phyloP scores from a whole-genome alignment of 2,113 vertebrate genomes.

The Pteropus alecto region DNA sequence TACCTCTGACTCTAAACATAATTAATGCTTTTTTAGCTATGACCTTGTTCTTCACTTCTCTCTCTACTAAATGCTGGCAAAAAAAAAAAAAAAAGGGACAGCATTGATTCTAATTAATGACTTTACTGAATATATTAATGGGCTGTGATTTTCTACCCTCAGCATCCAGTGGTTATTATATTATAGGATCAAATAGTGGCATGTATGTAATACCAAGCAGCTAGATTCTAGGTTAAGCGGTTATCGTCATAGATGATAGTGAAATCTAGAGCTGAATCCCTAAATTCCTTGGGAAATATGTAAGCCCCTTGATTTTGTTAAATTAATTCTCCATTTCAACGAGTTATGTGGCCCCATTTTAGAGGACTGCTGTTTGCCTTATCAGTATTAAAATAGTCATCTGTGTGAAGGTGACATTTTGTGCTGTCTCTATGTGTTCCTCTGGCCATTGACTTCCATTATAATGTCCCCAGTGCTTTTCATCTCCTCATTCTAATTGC shows the following conservation, averaged over 20 bases:
- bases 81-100: neutral
- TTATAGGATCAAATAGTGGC: neutral
- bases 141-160: neutral
- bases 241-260: neutral
- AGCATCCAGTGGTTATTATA: neutral
- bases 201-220: neutral
- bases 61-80: neutral
- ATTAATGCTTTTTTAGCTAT: neutral
- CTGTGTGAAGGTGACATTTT: slow-evolving; percentile 54
- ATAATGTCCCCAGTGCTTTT: slow-evolving; percentile 2
- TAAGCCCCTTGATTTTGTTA: slow-evolving; percentile 16
- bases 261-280: neutral
- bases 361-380: slow-evolving; percentile 7
- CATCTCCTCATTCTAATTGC: slow-evolving; percentile 58
- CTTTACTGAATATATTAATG: neutral
- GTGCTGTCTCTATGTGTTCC: slow-evolving; percentile 23
- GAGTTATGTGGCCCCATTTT: neutral
- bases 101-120: neutral
- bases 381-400: slow-evolving; percentile 20
- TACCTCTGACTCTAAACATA: slow-evolving; percentile 29
- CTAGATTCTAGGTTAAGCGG: neutral
- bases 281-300: slow-evolving; percentile 4
- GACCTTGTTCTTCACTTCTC: neutral
- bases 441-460: neutral
- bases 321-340: neutral